Evolutionary conservation across 1,140 invertebrate genomes (phyloP).

Genomic region (Elymnias hypermnestra): DNA sequence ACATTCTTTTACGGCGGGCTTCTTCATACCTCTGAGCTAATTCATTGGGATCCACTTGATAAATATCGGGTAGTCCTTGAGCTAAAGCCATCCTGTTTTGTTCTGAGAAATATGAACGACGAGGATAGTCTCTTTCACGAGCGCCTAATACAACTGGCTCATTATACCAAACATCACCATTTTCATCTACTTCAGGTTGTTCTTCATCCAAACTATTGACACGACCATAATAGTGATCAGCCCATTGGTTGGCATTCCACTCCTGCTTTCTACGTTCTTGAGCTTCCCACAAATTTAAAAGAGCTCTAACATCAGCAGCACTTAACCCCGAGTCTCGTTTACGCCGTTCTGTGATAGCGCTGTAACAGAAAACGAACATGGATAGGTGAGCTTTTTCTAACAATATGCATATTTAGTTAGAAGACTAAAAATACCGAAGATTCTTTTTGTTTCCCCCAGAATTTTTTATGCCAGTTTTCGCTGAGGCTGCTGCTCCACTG

Average conservation of each 20-base stretch:
- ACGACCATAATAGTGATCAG: constrained; percentile 57
- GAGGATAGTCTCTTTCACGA: constrained; percentile 57
- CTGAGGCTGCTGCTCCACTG: constrained; percentile 57
- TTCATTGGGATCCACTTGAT: constrained; percentile 58
- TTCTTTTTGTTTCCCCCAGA: constrained; percentile 66
- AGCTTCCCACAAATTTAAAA: constrained; percentile 71
- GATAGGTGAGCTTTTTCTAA: constrained; percentile 61
- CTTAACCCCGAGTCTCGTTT: constrained; percentile 71
- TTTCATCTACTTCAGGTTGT: constrained; percentile 59
- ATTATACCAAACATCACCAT: constrained; percentile 67
- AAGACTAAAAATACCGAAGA: constrained; percentile 42
- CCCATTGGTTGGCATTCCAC: constrained; percentile 62
- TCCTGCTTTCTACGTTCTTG: constrained; percentile 71
- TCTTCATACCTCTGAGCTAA: constrained; percentile 62
- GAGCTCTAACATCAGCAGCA: constrained; percentile 66
- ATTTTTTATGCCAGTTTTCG: constrained; percentile 63
- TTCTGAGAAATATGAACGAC: constrained; percentile 64
- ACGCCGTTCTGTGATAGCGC: constrained; percentile 61
- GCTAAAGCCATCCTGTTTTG: constrained; percentile 59
- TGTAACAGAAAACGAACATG: constrained; percentile 9
- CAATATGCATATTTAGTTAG: constrained; percentile 26
- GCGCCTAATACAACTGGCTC: constrained; percentile 59
- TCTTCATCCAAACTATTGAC: constrained; percentile 55
- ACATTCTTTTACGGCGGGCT: constrained; percentile 69
- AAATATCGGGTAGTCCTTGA: constrained; percentile 54